These are phyloP conservation scores for Odontamblyopus lacepedii DNA, from an alignment of 2,797 vertebrate genomes.

Conservation along the genomic window DNA sequence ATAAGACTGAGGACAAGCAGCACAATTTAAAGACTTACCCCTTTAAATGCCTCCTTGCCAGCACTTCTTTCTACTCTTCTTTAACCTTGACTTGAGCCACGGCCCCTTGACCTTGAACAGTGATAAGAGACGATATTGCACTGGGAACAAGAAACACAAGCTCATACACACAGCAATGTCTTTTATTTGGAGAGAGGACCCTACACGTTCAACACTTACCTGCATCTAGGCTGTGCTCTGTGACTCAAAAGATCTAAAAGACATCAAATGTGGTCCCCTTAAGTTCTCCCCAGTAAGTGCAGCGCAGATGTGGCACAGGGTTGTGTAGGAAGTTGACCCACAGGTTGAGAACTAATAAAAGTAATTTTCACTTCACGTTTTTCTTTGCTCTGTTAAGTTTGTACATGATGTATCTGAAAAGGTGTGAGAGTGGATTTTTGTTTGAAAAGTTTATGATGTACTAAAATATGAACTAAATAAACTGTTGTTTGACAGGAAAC, in stretches of 20 bases:
- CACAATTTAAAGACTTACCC: conserved; percentile 23
- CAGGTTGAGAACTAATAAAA: conserved; percentile 74
- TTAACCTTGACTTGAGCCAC: conserved; percentile 48
- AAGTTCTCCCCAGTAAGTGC: conserved; percentile 22
- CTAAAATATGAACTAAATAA: conserved; percentile 15
- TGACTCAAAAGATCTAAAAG: conserved; percentile 24
- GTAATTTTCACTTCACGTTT: conserved; percentile 62
- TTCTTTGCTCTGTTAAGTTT: conserved; percentile 34
- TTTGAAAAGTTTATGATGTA: conserved; percentile 4
- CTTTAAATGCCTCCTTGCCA: conserved; percentile 8
- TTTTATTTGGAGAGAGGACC: conserved; percentile 62
- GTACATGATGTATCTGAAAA: conserved; percentile 12
- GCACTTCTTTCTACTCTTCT: conserved; percentile 35
- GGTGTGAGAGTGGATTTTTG: neutral
- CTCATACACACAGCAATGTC: conserved; percentile 49
- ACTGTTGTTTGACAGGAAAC: conserved; percentile 11
- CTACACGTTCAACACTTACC: conserved; percentile 35
- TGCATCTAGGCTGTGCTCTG: conserved; percentile 55
- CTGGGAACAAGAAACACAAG: conserved; percentile 59
- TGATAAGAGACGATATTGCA: conserved; percentile 74
- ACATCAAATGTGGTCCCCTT: neutral
- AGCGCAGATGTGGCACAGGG: conserved; percentile 64
- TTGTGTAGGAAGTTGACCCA: conserved; percentile 62
- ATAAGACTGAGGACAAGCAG: conserved; percentile 57
- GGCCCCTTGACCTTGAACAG: conserved; percentile 53